These are phyloP conservation scores for Drosophila birchii DNA, from an alignment of 2,888 invertebrate genomes.

Conservation along the genomic window DNA sequence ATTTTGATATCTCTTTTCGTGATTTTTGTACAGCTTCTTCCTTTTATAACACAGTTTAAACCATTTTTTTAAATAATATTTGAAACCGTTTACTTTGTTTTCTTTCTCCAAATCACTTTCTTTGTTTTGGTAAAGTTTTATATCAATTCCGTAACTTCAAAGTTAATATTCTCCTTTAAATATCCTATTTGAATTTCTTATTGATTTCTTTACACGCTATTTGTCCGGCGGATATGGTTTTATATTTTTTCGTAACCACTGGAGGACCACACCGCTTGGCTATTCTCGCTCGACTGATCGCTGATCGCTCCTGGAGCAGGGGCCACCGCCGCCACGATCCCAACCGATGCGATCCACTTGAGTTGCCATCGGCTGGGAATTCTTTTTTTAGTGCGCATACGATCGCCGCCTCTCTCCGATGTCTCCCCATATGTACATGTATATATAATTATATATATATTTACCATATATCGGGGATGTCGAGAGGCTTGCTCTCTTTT, in stretches of 20 bases:
- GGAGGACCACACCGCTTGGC: constrained; percentile 70
- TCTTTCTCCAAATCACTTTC: not conserved
- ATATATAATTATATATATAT: constrained; percentile 15
- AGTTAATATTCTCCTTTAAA: not conserved
- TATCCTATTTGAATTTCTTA: not conserved
- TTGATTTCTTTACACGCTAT: not conserved
- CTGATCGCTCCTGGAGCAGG: constrained; percentile 34
- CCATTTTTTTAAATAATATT: not conserved
- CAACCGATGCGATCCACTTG: constrained; percentile 49
- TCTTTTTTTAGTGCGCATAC: constrained; percentile 74
- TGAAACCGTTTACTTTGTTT: not conserved
- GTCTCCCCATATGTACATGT: constrained; percentile 10
- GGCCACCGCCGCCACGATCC: constrained; percentile 43
- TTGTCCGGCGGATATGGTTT: constrained; percentile 15
- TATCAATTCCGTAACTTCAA: not conserved
- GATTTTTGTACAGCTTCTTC: not conserved
- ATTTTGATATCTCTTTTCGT: not conserved
- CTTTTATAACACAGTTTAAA: too few species aligned
- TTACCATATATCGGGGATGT: not conserved
- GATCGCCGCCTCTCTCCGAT: constrained; percentile 14
- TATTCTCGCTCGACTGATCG: constrained; percentile 72
- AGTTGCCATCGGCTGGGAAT: constrained; percentile 46
- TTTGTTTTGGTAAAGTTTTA: not conserved
- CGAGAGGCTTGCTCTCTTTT: constrained; percentile 37
- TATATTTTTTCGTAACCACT: constrained; percentile 31